Evolutionary conservation across 1,140 invertebrate genomes (phyloP).

Genomic region (Formica exsecta): DNA sequence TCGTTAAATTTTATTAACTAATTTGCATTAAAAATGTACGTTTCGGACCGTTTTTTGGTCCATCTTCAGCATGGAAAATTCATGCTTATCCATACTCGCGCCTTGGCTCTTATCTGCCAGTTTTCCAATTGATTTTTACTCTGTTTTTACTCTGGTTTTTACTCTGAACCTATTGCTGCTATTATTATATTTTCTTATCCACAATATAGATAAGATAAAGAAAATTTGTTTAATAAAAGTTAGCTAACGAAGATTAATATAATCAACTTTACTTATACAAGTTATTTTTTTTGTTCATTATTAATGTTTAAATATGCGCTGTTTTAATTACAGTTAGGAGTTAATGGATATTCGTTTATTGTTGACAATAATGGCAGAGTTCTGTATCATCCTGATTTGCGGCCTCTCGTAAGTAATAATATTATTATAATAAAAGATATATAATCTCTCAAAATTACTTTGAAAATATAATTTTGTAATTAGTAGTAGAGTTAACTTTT

Average conservation of each 20-base stretch:
- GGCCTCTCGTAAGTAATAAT: conserved; percentile 93
- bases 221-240: background rate
- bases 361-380: conserved; percentile 99
- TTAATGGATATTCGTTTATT: conserved; percentile 98
- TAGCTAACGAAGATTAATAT: background rate
- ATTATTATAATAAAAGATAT: background rate
- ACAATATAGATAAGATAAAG: background rate
- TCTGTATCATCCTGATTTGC: conserved; percentile 98
- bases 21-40: no score
- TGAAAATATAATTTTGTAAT: background rate
- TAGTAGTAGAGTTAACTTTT: background rate
- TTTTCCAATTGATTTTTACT: no score
- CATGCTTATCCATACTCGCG: no score
- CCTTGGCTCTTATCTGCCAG: no score
- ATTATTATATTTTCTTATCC: background rate
- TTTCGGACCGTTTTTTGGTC: no score
- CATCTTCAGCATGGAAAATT: no score
- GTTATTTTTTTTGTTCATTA: conserved; percentile 19
- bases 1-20: no score
- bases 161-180: no score
- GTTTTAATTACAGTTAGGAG: conserved; percentile 92
- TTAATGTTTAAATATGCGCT: background rate
- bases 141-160: no score
- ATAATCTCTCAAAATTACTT: background rate
- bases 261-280: background rate